These are phyloP conservation scores for Drosophila orosa DNA, from an alignment of 1,140 invertebrate species.

Conservation along the genomic window DNA sequence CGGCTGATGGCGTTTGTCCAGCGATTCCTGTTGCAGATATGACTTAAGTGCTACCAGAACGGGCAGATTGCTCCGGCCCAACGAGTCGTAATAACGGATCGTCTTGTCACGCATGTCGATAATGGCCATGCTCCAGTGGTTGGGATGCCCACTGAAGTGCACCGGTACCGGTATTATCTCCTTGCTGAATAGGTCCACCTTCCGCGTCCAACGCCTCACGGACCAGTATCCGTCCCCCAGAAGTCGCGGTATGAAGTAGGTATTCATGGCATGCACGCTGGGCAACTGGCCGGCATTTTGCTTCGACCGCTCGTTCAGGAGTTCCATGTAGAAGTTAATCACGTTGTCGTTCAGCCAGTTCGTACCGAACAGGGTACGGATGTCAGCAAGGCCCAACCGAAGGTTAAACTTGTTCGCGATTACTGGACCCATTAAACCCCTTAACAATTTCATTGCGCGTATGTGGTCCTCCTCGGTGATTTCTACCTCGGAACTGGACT, in stretches of 20 bases:
- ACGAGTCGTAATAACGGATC: slow-evolving; percentile 96
- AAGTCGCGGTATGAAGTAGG: slow-evolving; percentile 97
- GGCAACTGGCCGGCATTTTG: slow-evolving; percentile 87
- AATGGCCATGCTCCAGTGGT: slow-evolving; percentile 98
- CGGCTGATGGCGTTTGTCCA: slow-evolving; percentile 92
- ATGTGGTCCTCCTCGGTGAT: neutral
- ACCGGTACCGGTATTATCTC: slow-evolving; percentile 90
- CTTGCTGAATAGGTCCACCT: slow-evolving; percentile 85
- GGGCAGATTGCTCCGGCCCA: slow-evolving; percentile 91
- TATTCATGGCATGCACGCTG: slow-evolving; percentile 91
- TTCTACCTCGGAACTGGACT: neutral
- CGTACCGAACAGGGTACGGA: slow-evolving; percentile 91
- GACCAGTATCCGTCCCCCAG: slow-evolving; percentile 87
- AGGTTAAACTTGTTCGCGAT: slow-evolving; percentile 87
- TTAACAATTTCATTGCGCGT: slow-evolving; percentile 18
- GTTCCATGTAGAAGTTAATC: slow-evolving; percentile 85
- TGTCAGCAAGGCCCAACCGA: slow-evolving; percentile 88
- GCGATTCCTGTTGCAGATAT: slow-evolving; percentile 93
- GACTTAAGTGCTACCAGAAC: slow-evolving; percentile 89
- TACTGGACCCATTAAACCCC: slow-evolving; percentile 38
- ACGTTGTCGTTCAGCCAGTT: slow-evolving; percentile 99
- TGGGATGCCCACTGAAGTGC: slow-evolving; percentile 90
- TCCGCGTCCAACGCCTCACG: slow-evolving; percentile 94
- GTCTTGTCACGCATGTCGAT: slow-evolving; percentile 92
- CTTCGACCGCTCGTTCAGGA: slow-evolving; percentile 87